Percentiles rank a stretch among this genome's conserved stretches.
These are phyloP conservation scores for Itoplectis maculator DNA, from an alignment of 2,888 invertebrate genomes.

Conservation along the genomic window DNA sequence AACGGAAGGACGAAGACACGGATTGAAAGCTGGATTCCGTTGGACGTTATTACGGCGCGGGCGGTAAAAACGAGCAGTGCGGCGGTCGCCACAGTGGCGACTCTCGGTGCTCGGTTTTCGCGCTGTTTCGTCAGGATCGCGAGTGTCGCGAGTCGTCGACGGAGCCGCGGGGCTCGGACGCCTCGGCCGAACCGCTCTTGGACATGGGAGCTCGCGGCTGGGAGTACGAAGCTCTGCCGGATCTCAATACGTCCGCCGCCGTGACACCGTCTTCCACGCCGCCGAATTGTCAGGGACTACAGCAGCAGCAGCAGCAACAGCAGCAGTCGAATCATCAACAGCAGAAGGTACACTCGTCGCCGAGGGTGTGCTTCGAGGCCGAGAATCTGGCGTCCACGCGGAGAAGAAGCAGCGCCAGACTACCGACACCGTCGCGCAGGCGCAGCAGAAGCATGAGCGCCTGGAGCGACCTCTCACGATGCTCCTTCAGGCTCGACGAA, in stretches of 20 bases:
- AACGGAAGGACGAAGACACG: background rate
- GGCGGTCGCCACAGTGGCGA: slow-evolving; percentile 62
- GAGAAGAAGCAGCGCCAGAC: slow-evolving; percentile 78
- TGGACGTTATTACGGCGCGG: slow-evolving; percentile 38
- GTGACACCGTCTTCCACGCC: slow-evolving; percentile 81
- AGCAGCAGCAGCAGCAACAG: slow-evolving; percentile 63
- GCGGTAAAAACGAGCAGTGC: slow-evolving; percentile 47
- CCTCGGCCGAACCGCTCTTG: slow-evolving; percentile 80
- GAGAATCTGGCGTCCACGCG: slow-evolving; percentile 81
- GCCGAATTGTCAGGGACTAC: slow-evolving; percentile 72
- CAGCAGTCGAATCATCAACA: slow-evolving; percentile 64
- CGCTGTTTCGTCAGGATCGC: slow-evolving; percentile 72
- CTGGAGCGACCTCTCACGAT: slow-evolving; percentile 94
- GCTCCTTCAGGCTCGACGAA: slow-evolving; percentile 92
- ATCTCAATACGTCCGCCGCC: slow-evolving; percentile 79
- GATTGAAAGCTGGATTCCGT: slow-evolving; percentile 59
- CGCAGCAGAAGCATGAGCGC: slow-evolving; percentile 91
- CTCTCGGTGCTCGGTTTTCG: slow-evolving; percentile 77
- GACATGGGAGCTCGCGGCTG: slow-evolving; percentile 84
- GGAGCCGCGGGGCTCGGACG: slow-evolving; percentile 78
- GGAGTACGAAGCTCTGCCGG: slow-evolving; percentile 82
- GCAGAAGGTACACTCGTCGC: slow-evolving; percentile 75
- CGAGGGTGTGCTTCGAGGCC: slow-evolving; percentile 88
- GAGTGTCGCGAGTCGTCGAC: no score
- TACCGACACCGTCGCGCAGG: slow-evolving; percentile 83